These are phyloP conservation scores for Andrena fulva DNA, from an alignment of 2,888 invertebrate species.

Conservation along the genomic window DNA sequence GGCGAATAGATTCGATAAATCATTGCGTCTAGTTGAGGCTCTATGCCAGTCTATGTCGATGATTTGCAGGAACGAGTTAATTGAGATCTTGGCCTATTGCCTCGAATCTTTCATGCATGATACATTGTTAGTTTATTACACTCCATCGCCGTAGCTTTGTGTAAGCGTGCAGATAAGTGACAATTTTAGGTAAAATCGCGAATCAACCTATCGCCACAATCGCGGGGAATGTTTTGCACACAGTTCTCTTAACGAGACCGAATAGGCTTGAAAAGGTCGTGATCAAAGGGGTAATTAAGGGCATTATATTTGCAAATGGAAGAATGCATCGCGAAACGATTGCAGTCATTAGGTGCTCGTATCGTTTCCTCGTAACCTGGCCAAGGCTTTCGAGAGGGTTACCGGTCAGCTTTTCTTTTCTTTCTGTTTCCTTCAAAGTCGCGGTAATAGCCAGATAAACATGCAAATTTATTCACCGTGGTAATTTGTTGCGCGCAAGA, in stretches of 20 bases:
- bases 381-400: slow-evolving; percentile 12
- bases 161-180: no score
- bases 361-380: slow-evolving; percentile 6
- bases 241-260: no score
- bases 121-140: neutral
- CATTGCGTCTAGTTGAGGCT: neutral
- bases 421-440: slow-evolving; percentile 42
- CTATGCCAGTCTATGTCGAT: neutral
- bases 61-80: slow-evolving; percentile 13
- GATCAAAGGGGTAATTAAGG: neutral
- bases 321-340: slow-evolving; percentile 9
- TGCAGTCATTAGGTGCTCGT: neutral
- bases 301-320: neutral
- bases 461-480: slow-evolving; percentile 63
- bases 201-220: no score
- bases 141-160: neutral
- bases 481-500: slow-evolving; percentile 59
- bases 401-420: slow-evolving; percentile 32
- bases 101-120: neutral
- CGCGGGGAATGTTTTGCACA: no score
- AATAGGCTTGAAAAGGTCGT: neutral
- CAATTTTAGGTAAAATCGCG: no score
- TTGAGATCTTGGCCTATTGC: neutral
- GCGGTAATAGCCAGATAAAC: slow-evolving; percentile 61
- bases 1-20: slow-evolving; percentile 16